Conservation (phyloP, 92 coral and sea anemone species). For the Hydrozoanthus gracilis region DNA sequence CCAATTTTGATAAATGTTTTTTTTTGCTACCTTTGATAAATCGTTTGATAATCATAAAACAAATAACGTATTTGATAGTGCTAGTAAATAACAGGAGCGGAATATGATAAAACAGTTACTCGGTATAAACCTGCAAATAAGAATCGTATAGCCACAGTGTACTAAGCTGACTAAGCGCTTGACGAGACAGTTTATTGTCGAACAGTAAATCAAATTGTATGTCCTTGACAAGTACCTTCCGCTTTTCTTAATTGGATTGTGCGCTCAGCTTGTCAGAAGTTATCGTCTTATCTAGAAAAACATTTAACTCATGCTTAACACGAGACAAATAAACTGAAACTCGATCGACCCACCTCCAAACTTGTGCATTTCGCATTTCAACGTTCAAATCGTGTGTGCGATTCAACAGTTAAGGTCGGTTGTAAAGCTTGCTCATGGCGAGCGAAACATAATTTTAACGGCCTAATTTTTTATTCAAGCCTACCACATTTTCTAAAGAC, state of each 20-base stretch:
- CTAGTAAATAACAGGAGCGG: background rate
- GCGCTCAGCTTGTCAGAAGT: conserved; percentile 24
- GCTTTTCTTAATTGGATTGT: conserved; percentile 35
- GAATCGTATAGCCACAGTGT: background rate
- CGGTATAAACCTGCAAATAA: background rate
- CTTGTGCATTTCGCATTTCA: conserved; percentile 18
- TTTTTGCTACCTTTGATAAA: background rate
- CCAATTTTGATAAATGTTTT: background rate
- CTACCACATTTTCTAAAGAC: too few species aligned
- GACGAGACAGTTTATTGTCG: background rate
- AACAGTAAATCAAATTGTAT: background rate
- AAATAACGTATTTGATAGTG: background rate
- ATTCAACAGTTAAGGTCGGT: background rate
- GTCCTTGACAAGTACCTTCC: conserved; percentile 22
- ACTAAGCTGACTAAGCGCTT: background rate
- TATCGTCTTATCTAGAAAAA: conserved; percentile 40
- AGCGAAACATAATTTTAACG: too few species aligned
- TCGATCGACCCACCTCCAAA: conserved; percentile 3
- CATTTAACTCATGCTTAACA: conserved; percentile 48
- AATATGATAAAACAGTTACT: background rate
- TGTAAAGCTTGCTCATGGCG: too few species aligned
- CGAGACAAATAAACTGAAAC: conserved; percentile 30
- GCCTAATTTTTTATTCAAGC: too few species aligned
- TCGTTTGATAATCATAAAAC: too few species aligned
- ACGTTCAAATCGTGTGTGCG: conserved; percentile 1